phyloP scores from a whole-genome alignment of 2,888 invertebrate genomes.

The Cabera pusaria region DNA sequence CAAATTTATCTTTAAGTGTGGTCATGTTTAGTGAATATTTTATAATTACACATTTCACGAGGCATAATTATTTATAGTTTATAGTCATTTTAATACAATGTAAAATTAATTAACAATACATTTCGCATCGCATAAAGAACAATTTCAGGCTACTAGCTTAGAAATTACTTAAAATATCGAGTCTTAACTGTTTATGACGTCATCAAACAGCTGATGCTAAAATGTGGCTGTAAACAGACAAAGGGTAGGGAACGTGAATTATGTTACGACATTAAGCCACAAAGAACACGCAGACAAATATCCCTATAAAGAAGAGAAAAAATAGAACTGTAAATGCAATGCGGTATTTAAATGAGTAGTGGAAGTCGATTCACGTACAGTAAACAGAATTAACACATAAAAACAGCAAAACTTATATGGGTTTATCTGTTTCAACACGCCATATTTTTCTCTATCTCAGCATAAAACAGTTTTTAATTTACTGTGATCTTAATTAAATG shows the following conservation, averaged over 20 bases:
- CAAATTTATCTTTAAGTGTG: too few species aligned
- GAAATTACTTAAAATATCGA: conserved; percentile 20
- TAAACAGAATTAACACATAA: too few species aligned
- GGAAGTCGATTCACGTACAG: too few species aligned
- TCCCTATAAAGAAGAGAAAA: too few species aligned
- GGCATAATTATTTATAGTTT: too few species aligned
- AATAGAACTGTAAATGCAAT: not conserved
- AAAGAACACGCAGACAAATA: not conserved
- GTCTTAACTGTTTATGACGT: conserved; percentile 48
- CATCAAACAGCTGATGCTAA: conserved; percentile 67
- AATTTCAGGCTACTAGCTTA: conserved; percentile 22
- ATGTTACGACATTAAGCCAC: conserved; percentile 1
- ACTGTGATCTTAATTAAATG: conserved; percentile 33
- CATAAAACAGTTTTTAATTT: conserved; percentile 18
- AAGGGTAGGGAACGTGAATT: conserved; percentile 6
- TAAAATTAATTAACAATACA: conserved; percentile 34
- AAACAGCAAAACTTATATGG: too few species aligned
- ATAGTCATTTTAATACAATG: too few species aligned
- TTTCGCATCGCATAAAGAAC: conserved; percentile 35
- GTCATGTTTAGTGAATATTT: too few species aligned
- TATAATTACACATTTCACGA: too few species aligned
- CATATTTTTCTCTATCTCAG: conserved; percentile 10
- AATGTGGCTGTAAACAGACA: conserved; percentile 1
- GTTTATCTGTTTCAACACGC: conserved; percentile 11
- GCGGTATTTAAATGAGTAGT: too few species aligned